Percentiles rank a stretch among this genome's conserved stretches.
These are phyloP conservation scores for Phylloscopus whistleri DNA, from an alignment of 2,113 vertebrate species.

Conservation along the genomic window DNA sequence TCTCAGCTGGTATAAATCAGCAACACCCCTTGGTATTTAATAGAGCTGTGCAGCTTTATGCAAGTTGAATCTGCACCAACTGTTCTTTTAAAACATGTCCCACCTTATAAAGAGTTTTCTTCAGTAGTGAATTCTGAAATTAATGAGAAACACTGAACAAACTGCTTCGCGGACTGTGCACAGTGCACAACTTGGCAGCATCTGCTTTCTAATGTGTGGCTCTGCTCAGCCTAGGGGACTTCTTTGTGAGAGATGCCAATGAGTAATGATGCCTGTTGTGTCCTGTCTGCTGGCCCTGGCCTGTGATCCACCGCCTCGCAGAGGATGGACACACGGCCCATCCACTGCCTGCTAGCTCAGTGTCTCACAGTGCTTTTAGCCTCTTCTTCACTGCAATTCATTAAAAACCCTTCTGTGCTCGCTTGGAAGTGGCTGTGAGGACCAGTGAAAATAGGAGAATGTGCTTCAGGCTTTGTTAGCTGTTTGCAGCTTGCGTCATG, in stretches of 20 bases:
- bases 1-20: constrained; percentile 63
- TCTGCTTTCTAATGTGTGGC: not conserved
- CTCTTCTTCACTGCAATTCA: not conserved
- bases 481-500: not conserved
- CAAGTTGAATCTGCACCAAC: constrained; percentile 41
- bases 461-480: not conserved
- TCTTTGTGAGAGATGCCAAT: not conserved
- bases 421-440: not conserved
- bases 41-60: constrained; percentile 18
- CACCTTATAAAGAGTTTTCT: constrained; percentile 51
- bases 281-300: not conserved
- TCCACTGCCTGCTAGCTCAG: not conserved
- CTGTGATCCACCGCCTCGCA: not conserved
- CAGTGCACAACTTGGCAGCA: not conserved
- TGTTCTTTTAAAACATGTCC: constrained; percentile 22
- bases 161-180: not conserved
- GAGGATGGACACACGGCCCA: not conserved
- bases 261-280: not conserved
- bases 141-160: not conserved
- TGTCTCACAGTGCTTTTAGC: not conserved
- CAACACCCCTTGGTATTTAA: constrained; percentile 33
- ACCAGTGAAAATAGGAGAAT: not conserved
- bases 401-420: not conserved
- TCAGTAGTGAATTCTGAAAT: not conserved
- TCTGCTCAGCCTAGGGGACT: not conserved